Evolutionary conservation across 2,888 invertebrate species (phyloP).

Genomic region (Stenolophus ochropezus): DNA sequence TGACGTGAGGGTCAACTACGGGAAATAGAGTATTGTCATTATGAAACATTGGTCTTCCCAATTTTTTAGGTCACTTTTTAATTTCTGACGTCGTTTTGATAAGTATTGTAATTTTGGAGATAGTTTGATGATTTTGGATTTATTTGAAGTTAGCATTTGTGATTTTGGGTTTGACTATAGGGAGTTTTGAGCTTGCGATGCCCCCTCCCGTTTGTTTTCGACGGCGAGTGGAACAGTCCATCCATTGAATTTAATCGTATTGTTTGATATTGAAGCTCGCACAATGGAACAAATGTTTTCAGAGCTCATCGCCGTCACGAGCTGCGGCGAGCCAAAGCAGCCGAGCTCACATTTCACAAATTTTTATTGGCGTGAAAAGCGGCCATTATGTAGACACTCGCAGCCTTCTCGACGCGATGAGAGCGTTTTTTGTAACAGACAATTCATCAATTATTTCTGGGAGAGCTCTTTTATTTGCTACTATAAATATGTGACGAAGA

Average conservation of each 20-base stretch:
- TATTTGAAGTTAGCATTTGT: too few relatives aligned
- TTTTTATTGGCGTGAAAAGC: slow-evolving; percentile 50
- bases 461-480: slow-evolving; percentile 18
- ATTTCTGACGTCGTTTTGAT: too few relatives aligned
- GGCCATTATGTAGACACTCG: not conserved
- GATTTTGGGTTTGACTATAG: too few relatives aligned
- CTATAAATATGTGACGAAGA: not conserved
- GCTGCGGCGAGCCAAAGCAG: slow-evolving; percentile 1
- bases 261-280: slow-evolving; percentile 59
- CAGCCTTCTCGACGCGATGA: not conserved
- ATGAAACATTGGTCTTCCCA: too few relatives aligned
- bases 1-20: too few relatives aligned
- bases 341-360: slow-evolving; percentile 13
- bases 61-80: too few relatives aligned
- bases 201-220: not conserved
- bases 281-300: slow-evolving; percentile 59
- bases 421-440: not conserved
- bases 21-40: too few relatives aligned
- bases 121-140: too few relatives aligned
- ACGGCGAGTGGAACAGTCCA: slow-evolving; percentile 42
- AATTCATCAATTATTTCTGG: slow-evolving; percentile 13
- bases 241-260: slow-evolving; percentile 58
- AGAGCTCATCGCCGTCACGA: slow-evolving; percentile 48
- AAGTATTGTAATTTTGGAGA: too few relatives aligned
- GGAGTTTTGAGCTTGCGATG: not conserved